These are phyloP conservation scores for Leptura quadrifasciata DNA, from an alignment of 2,888 invertebrate genomes.

Conservation along the genomic window DNA sequence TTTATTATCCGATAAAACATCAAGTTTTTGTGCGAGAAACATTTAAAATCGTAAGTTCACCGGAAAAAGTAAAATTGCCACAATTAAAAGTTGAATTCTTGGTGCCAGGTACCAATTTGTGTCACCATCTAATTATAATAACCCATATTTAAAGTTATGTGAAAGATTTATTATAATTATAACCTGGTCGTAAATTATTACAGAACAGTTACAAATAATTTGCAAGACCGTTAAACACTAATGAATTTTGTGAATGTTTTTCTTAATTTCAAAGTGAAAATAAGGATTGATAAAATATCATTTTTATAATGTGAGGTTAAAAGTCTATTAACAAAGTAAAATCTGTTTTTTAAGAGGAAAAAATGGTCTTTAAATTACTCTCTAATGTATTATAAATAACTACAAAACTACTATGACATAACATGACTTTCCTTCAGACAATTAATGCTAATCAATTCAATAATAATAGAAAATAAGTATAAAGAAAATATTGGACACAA, in stretches of 20 bases:
- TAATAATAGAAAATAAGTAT: too few relatives aligned
- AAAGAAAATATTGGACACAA: too few relatives aligned
- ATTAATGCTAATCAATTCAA: too few relatives aligned
- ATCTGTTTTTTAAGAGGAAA: too few relatives aligned
- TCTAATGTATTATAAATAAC: too few relatives aligned
- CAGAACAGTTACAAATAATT: constrained; percentile 24
- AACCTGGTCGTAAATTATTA: constrained; percentile 21
- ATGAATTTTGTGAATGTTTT: constrained; percentile 9
- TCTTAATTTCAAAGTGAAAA: background rate
- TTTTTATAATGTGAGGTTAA: too few relatives aligned
- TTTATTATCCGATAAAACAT: constrained; percentile 35
- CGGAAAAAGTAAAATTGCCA: constrained; percentile 44
- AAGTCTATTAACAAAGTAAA: too few relatives aligned
- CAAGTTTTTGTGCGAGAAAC: constrained; percentile 33
- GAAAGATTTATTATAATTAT: constrained; percentile 28
- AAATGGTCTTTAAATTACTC: too few relatives aligned
- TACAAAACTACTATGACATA: too few relatives aligned
- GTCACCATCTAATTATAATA: constrained; percentile 44
- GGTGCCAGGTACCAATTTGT: constrained; percentile 50
- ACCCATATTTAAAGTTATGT: constrained; percentile 17
- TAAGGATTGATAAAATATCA: too few relatives aligned
- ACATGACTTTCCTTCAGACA: too few relatives aligned
- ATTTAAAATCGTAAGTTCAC: constrained; percentile 32
- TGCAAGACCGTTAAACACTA: constrained; percentile 18
- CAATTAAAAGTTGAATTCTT: constrained; percentile 50